These are phyloP conservation scores for Drosophila busckii DNA, from an alignment of 1,140 invertebrate species.

Conservation along the genomic window DNA sequence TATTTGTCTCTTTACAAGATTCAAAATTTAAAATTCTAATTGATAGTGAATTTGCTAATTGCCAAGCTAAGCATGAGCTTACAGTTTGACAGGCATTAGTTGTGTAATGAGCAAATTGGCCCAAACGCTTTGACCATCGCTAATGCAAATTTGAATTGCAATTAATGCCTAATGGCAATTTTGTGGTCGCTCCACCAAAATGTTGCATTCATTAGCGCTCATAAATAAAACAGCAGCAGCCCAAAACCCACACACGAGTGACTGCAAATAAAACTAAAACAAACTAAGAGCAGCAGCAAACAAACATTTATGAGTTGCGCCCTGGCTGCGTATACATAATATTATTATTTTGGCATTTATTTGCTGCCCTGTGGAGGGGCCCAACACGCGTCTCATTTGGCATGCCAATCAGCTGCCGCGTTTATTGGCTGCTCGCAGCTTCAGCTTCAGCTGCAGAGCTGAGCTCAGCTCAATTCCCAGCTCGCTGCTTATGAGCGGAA, in stretches of 20 bases:
- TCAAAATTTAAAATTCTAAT: too few relatives aligned
- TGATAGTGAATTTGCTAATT: conserved; percentile 5
- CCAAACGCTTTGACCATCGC: conserved; percentile 11
- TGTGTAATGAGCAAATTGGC: too few relatives aligned
- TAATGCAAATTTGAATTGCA: conserved; percentile 42
- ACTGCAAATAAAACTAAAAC: too few relatives aligned
- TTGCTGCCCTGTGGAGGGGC: too few relatives aligned
- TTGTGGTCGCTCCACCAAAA: too few relatives aligned
- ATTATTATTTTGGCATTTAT: conserved; percentile 58
- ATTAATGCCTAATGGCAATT: conserved; percentile 32
- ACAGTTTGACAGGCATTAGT: too few relatives aligned
- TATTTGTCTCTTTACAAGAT: too few relatives aligned
- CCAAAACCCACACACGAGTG: conserved; percentile 7
- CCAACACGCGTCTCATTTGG: conserved; percentile 50
- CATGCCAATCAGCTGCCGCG: conserved; percentile 63
- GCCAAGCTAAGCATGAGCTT: too few relatives aligned
- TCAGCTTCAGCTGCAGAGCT: not conserved
- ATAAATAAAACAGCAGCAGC: conserved; percentile 11
- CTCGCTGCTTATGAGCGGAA: conserved; percentile 43
- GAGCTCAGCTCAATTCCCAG: not conserved
- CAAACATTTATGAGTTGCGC: conserved; percentile 12
- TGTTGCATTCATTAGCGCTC: not conserved
- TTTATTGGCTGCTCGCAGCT: conserved; percentile 49
- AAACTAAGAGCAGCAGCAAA: too few relatives aligned
- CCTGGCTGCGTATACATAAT: conserved; percentile 26